These are phyloP conservation scores for Macrosiphum euphorbiae DNA, from an alignment of 2,888 invertebrate species.

Conservation along the genomic window DNA sequence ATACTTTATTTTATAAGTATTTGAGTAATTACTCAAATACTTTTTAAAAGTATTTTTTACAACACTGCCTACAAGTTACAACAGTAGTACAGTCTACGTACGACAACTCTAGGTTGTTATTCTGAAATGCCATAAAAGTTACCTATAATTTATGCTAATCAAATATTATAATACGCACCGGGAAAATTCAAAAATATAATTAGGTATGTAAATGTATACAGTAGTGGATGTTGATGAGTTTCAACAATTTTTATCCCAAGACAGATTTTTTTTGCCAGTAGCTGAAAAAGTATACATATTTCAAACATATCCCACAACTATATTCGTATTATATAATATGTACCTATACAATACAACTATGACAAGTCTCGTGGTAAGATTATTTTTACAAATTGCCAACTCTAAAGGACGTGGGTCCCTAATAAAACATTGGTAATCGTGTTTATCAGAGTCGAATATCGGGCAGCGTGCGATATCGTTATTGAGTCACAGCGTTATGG, in stretches of 20 bases:
- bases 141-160: not conserved
- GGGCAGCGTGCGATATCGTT: not conserved
- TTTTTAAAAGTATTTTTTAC: too few relatives aligned
- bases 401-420: not conserved
- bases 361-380: not conserved
- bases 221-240: not conserved
- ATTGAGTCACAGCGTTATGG: not conserved
- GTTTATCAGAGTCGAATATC: not conserved
- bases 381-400: not conserved
- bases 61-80: too few relatives aligned
- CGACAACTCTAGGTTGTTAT: not conserved
- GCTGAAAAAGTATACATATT: not conserved
- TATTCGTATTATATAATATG: not conserved
- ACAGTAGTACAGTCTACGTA: not conserved
- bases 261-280: not conserved
- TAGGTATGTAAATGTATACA: not conserved
- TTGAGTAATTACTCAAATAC: too few relatives aligned
- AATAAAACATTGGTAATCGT: not conserved
- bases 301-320: too few relatives aligned
- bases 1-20: too few relatives aligned
- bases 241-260: not conserved
- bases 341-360: not conserved
- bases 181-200: not conserved
- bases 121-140: not conserved
- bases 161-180: not conserved